Evolutionary conservation across 2,113 vertebrate species (phyloP).

Genomic region (Amphilophus citrinellus): DNA sequence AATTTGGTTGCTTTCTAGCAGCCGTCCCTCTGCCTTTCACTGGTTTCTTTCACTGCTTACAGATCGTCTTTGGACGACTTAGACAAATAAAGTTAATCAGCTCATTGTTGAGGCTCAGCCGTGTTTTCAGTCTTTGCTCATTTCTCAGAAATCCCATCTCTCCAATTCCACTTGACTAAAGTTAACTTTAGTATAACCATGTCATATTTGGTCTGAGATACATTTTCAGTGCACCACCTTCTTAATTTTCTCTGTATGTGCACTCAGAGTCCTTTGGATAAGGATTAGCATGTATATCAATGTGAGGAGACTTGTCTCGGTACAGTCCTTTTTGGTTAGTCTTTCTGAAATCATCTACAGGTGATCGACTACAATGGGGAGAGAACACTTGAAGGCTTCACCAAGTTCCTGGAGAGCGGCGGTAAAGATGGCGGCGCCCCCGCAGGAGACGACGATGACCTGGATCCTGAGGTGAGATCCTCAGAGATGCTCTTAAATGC

Average conservation of each 20-base stretch:
- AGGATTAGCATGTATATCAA: accelerated
- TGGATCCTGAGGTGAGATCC: constrained; percentile 73
- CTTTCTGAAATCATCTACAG: constrained; percentile 68
- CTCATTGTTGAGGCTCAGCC: not conserved
- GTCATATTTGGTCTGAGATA: no score
- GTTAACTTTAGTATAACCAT: no score
- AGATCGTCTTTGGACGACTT: not conserved
- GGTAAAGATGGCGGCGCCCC: constrained; percentile 91
- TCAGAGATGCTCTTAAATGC: accelerated
- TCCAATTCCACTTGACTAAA: no score
- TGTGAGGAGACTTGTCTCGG: accelerated
- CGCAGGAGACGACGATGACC: constrained; percentile 84
- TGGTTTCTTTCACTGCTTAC: not conserved
- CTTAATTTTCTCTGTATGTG: not conserved
- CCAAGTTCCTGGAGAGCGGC: constrained; percentile 95
- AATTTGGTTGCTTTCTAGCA: not conserved
- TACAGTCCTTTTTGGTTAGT: not conserved
- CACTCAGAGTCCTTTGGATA: not conserved
- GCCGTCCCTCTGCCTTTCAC: not conserved
- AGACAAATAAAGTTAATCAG: not conserved
- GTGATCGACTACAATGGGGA: constrained; percentile 97
- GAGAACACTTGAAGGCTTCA: constrained; percentile 94
- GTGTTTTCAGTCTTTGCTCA: accelerated
- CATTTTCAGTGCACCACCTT: not conserved
- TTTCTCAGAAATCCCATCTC: not conserved